A percentile compares a stretch with the other conserved stretches of the same genome.
These are phyloP conservation scores for Pterocles gutturalis DNA, from an alignment of 2,113 vertebrate genomes.

Conservation along the genomic window DNA sequence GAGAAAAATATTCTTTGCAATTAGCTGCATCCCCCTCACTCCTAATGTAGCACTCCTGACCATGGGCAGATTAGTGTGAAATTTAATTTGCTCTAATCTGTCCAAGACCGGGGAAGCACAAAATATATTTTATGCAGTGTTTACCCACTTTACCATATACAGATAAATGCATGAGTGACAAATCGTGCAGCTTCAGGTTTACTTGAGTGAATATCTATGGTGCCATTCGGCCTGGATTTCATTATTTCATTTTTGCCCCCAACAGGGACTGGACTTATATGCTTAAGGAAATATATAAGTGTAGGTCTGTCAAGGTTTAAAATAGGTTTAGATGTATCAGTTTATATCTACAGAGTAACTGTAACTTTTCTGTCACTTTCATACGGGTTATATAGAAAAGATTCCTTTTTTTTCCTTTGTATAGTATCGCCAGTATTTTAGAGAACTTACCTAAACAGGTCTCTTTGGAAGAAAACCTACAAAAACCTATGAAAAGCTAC, in stretches of 20 bases:
- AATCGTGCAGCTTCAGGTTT: constrained; percentile 65
- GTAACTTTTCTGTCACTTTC: not conserved
- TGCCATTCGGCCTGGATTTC: constrained; percentile 35
- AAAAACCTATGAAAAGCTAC: not conserved
- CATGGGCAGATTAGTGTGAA: constrained; percentile 77
- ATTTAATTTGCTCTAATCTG: constrained; percentile 79
- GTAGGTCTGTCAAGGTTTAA: not conserved
- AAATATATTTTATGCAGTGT: constrained; percentile 72
- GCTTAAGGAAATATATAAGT: not conserved
- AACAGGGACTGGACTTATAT: not conserved
- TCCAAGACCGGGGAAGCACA: constrained; percentile 71
- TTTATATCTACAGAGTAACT: not conserved
- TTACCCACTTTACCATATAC: constrained; percentile 67
- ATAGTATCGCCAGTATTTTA: not conserved
- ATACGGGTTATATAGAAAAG: not conserved
- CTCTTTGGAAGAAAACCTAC: not conserved
- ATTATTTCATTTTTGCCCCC: constrained; percentile 52
- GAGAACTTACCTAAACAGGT: not conserved
- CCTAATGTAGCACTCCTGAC: constrained; percentile 65
- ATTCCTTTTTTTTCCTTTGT: not conserved
- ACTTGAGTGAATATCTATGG: constrained; percentile 48
- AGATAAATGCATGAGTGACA: constrained; percentile 73
- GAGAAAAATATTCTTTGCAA: constrained; percentile 58
- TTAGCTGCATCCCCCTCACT: constrained; percentile 62
- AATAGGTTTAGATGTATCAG: not conserved